Conservation (phyloP, 2,888 invertebrate genomes). For the Netelia inedita region DNA sequence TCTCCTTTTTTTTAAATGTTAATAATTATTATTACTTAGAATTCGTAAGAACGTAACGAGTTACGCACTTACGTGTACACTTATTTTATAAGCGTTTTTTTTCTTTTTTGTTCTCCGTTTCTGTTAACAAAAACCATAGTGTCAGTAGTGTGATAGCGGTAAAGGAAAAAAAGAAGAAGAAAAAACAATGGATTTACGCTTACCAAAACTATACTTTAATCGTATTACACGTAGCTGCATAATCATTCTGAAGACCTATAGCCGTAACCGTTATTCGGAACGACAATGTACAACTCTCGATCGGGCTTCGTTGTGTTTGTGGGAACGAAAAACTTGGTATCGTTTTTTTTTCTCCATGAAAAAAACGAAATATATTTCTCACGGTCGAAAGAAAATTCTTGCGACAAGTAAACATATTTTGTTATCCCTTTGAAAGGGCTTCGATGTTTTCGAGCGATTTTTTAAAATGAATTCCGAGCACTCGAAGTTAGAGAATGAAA, state of each 20-base stretch:
- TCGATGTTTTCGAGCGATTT: no score
- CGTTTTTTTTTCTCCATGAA: background rate
- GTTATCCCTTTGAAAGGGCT: background rate
- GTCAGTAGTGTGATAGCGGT: constrained; percentile 63
- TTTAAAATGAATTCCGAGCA: no score
- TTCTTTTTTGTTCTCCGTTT: constrained; percentile 58
- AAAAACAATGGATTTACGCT: constrained; percentile 73
- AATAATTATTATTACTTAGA: constrained; percentile 55
- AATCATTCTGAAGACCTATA: constrained; percentile 66
- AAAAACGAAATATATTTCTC: constrained; percentile 10
- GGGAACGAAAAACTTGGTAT: constrained; percentile 20
- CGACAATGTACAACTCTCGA: constrained; percentile 54
- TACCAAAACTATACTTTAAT: constrained; percentile 75
- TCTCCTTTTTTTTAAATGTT: constrained; percentile 45
- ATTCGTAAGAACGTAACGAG: constrained; percentile 56
- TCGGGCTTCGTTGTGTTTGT: constrained; percentile 55
- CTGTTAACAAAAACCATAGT: constrained; percentile 55
- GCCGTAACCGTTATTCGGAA: constrained; percentile 52
- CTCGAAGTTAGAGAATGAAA: no score
- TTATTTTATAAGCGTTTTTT: constrained; percentile 52
- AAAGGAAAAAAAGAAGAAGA: constrained; percentile 28
- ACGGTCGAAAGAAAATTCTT: constrained; percentile 8
- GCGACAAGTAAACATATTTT: constrained; percentile 34
- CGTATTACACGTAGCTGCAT: constrained; percentile 71
- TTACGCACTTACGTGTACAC: constrained; percentile 54